A percentile compares a stretch with the other conserved stretches of the same genome.
phyloP scores from a whole-genome alignment of 2,113 vertebrate genomes.

The Pseudorasbora parva region DNA sequence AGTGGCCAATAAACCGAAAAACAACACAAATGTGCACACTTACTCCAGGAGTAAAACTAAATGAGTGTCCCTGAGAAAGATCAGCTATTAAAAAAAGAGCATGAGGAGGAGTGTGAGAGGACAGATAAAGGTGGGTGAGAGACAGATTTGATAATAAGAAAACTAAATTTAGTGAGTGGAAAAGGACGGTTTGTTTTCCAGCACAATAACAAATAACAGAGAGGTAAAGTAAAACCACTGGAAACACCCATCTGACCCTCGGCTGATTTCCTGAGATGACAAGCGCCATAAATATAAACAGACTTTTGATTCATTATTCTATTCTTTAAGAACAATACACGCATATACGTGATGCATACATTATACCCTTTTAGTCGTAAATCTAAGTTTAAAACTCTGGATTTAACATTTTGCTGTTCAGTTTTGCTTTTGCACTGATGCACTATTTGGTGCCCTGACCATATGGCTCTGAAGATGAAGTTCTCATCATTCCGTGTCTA shows the following conservation, averaged over 20 bases:
- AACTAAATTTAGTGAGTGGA: conserved; percentile 17
- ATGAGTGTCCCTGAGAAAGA: conserved; percentile 51
- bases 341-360: conserved; percentile 19
- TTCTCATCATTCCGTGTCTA: neutral
- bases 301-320: neutral
- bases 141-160: neutral
- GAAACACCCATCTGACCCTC: neutral
- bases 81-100: neutral
- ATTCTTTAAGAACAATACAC: neutral
- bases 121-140: conserved; percentile 5
- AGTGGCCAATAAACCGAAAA: conserved; percentile 11
- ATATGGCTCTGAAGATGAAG: neutral
- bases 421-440: neutral
- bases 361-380: conserved; percentile 35
- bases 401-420: neutral
- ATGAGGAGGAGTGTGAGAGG: neutral
- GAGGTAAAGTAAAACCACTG: neutral
- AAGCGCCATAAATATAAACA: conserved; percentile 13
- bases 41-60: conserved; percentile 30
- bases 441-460: neutral
- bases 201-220: neutral
- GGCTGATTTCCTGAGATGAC: conserved; percentile 23
- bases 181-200: conserved; percentile 23
- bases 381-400: neutral
- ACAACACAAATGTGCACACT: conserved; percentile 20